Evolutionary conservation across 2,113 vertebrate genomes (phyloP).

Genomic region (Pseudorhombus dupliciocellatus): DNA sequence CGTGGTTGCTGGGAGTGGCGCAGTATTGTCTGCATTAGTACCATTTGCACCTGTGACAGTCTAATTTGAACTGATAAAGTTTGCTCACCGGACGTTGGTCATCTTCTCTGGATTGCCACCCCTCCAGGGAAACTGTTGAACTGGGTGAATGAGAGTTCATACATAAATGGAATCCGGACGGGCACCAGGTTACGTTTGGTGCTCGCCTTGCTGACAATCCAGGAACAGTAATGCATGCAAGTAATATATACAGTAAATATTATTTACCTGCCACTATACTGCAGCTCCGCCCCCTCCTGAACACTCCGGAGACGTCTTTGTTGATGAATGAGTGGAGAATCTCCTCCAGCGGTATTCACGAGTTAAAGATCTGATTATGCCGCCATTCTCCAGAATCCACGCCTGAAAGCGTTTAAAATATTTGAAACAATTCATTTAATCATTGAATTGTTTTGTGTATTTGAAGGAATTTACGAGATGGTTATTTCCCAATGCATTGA

Average conservation of each 20-base stretch:
- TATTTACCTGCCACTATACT: too few species aligned
- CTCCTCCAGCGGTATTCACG: too few species aligned
- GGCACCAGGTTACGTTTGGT: not conserved
- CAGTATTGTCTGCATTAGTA: constrained; percentile 45
- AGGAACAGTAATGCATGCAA: not conserved
- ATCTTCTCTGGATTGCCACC: constrained; percentile 47
- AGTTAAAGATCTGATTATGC: too few species aligned
- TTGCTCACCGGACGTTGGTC: constrained; percentile 54
- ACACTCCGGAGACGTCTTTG: too few species aligned
- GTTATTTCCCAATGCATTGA: not conserved
- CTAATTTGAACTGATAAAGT: constrained; percentile 61
- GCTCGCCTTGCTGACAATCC: not conserved
- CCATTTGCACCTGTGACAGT: constrained; percentile 47
- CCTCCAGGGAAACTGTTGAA: constrained; percentile 53
- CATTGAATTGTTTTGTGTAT: not conserved
- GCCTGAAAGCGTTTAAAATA: too few species aligned
- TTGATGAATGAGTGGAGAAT: too few species aligned
- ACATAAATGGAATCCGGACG: constrained; percentile 57
- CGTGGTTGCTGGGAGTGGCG: constrained; percentile 56
- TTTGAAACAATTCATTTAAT: too few species aligned
- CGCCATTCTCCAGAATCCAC: too few species aligned
- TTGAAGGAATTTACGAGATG: not conserved
- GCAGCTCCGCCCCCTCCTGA: too few species aligned
- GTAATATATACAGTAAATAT: constrained; percentile 1
- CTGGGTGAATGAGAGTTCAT: constrained; percentile 58